Evolutionary conservation across 1,140 invertebrate species (phyloP).

Genomic region (Ylistrum balloti): DNA sequence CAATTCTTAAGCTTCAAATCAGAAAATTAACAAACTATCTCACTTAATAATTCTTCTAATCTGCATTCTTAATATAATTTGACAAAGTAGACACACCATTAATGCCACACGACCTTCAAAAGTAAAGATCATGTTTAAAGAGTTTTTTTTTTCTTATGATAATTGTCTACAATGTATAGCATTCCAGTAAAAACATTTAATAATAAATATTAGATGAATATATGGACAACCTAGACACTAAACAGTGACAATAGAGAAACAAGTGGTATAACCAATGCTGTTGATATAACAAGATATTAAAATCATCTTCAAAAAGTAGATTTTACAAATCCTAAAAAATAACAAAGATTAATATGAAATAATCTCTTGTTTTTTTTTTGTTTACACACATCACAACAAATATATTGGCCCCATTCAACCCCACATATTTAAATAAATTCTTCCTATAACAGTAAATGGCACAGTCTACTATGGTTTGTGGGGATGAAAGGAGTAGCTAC

Average conservation of each 20-base stretch:
- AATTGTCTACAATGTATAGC: neutral
- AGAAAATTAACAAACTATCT: neutral
- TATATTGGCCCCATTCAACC: conserved; percentile 37
- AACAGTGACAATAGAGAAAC: neutral
- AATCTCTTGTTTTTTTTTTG: conserved; percentile 9
- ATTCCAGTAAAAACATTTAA: neutral
- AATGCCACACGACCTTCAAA: neutral
- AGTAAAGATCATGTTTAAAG: neutral
- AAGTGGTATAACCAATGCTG: neutral
- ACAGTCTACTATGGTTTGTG: neutral
- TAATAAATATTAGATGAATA: neutral
- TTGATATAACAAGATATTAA: neutral
- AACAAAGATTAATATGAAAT: neutral
- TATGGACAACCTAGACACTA: neutral
- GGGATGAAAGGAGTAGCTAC: conserved; percentile 3
- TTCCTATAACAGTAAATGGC: neutral
- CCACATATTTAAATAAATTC: conserved; percentile 21
- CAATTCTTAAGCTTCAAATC: neutral
- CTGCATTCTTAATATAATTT: neutral
- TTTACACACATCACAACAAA: conserved; percentile 30
- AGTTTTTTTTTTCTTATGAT: neutral
- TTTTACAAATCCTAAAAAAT: neutral
- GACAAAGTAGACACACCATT: neutral
- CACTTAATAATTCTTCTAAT: neutral
- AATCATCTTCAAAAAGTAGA: neutral